These are phyloP conservation scores for Ardeotis arabs DNA, from an alignment of 2,113 vertebrate genomes.

Conservation along the genomic window DNA sequence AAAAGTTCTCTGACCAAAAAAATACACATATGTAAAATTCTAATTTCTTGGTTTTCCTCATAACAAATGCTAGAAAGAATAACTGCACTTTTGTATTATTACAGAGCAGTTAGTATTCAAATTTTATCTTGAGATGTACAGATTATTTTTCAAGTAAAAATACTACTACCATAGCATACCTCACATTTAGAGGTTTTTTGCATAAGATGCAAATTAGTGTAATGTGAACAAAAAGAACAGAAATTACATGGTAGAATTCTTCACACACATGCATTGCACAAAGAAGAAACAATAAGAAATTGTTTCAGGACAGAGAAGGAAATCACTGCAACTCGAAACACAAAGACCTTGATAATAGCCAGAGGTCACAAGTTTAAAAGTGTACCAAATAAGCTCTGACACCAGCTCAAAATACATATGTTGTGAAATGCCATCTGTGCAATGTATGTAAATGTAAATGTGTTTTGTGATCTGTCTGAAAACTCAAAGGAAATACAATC, in stretches of 20 bases:
- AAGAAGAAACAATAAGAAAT: not conserved
- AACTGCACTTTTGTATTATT: not conserved
- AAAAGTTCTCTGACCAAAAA: not conserved
- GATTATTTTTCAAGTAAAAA: not conserved
- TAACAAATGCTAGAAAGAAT: not conserved
- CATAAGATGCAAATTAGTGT: not conserved
- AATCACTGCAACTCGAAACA: not conserved
- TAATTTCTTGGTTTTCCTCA: not conserved
- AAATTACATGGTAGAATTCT: not conserved
- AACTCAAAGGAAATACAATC: not conserved
- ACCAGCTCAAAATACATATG: not conserved
- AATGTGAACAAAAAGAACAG: not conserved
- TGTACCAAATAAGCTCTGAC: not conserved
- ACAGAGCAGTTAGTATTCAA: not conserved
- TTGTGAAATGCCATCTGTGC: conserved; percentile 30
- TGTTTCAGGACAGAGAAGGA: not conserved
- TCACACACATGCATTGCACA: not conserved
- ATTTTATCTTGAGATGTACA: not conserved
- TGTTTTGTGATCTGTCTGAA: not conserved
- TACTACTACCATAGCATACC: not conserved
- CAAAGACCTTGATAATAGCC: not conserved
- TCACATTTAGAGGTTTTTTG: not conserved
- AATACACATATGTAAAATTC: not conserved
- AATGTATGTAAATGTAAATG: not conserved
- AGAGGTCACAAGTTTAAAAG: conserved; percentile 52